A percentile compares a stretch with the other conserved stretches of the same genome.
Evolutionary conservation across 2,797 vertebrate species (phyloP).

Genomic region (Siniperca undulata): DNA sequence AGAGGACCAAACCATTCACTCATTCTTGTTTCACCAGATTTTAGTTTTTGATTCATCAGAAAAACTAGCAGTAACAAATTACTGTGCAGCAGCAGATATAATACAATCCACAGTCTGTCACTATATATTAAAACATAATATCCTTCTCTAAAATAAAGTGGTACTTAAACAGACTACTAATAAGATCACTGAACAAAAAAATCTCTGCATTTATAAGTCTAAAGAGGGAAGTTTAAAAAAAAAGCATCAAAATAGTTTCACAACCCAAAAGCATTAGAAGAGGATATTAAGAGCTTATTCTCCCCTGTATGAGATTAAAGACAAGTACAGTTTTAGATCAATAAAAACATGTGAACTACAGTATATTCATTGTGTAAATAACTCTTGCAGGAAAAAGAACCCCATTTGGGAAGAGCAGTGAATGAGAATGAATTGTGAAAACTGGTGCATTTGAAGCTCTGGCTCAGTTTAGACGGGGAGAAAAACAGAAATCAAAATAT

Average conservation of each 20-base stretch:
- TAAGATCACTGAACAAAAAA: constrained; percentile 22
- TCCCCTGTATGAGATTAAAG: constrained; percentile 46
- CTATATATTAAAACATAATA: background rate
- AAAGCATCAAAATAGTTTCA: constrained; percentile 31
- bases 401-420: constrained; percentile 7
- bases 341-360: constrained; percentile 46
- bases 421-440: constrained; percentile 22
- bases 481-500: constrained; percentile 21
- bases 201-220: constrained; percentile 23
- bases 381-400: constrained; percentile 11
- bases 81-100: background rate
- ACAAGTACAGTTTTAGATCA: constrained; percentile 54
- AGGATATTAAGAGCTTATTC: constrained; percentile 22
- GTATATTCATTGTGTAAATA: constrained; percentile 47
- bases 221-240: constrained; percentile 12
- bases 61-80: background rate
- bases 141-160: background rate
- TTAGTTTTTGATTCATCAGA: background rate
- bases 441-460: background rate
- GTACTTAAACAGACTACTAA: background rate
- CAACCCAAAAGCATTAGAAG: constrained; percentile 30
- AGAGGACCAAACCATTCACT: background rate
- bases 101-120: background rate
- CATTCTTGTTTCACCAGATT: background rate
- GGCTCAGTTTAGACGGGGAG: constrained; percentile 11